A percentile compares a stretch with the other conserved stretches of the same genome.
Evolutionary conservation across 2,888 invertebrate genomes (phyloP).

Genomic region (Drosophila kanekoi): DNA sequence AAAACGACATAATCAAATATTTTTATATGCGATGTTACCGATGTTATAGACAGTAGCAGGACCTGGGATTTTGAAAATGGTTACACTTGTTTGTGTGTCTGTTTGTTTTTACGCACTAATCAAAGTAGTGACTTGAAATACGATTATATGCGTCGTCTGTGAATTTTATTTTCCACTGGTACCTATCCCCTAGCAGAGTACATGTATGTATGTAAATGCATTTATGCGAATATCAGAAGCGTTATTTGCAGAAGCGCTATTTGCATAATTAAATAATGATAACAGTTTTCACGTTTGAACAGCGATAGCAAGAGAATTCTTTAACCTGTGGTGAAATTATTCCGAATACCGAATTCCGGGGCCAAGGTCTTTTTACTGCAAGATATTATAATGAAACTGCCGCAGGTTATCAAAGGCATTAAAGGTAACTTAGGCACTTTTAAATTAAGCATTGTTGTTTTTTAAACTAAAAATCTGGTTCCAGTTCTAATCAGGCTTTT

Average conservation of each 20-base stretch:
- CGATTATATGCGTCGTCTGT: conserved; percentile 17
- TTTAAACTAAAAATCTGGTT: conserved; percentile 64
- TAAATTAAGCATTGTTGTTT: conserved; percentile 39
- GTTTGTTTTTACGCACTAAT: neutral
- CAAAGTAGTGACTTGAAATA: neutral
- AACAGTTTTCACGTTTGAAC: neutral
- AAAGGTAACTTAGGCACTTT: conserved; percentile 1
- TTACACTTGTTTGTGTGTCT: neutral
- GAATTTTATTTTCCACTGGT: conserved; percentile 2
- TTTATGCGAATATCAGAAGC: conserved; percentile 13
- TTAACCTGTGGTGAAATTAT: neutral
- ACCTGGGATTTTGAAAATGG: neutral
- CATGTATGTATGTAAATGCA: neutral
- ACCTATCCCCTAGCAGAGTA: neutral
- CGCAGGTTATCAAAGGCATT: conserved; percentile 1
- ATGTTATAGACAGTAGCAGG: neutral
- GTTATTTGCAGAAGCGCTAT: conserved; percentile 4
- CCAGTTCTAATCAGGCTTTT: conserved; percentile 38
- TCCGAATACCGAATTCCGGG: neutral
- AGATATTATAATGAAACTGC: neutral
- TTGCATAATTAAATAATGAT: too few relatives aligned
- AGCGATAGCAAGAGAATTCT: neutral
- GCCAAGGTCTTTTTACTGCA: neutral
- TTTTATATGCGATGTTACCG: too few relatives aligned
- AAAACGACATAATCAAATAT: too few relatives aligned